Evolutionary conservation across 2,113 vertebrate species (phyloP).

Genomic region (Misgurnus mizolepis): DNA sequence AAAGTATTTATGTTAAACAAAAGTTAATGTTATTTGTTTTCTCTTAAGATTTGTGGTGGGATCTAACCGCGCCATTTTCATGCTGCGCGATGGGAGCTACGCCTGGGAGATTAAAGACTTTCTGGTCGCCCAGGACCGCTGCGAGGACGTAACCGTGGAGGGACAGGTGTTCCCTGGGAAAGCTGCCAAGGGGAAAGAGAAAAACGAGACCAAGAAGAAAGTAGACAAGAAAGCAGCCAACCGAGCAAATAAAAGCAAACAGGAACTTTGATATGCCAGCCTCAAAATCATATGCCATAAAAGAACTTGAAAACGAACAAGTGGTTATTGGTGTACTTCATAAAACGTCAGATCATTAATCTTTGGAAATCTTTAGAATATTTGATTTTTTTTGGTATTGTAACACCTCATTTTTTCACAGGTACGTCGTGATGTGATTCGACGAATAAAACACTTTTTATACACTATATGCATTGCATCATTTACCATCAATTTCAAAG

Average conservation of each 20-base stretch:
- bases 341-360: not conserved
- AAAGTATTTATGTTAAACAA: too few species aligned
- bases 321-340: not conserved
- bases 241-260: slow-evolving; percentile 69
- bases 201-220: slow-evolving; percentile 79
- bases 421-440: not conserved
- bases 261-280: slow-evolving; percentile 80
- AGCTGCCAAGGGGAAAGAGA: slow-evolving; percentile 70
- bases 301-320: not conserved
- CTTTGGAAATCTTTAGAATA: not conserved
- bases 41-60: slow-evolving; percentile 92
- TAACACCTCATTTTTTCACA: slow-evolving; percentile 16
- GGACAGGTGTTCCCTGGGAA: slow-evolving; percentile 94
- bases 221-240: slow-evolving; percentile 79
- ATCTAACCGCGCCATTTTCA: slow-evolving; percentile 94
- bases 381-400: not conserved
- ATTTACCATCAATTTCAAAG: not conserved
- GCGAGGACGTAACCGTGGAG: slow-evolving; percentile 91
- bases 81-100: slow-evolving; percentile 90
- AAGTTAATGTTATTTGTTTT: too few species aligned
- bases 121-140: slow-evolving; percentile 86
- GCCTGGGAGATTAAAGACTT: slow-evolving; percentile 99
- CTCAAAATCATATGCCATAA: not conserved
- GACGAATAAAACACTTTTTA: slow-evolving; percentile 44
- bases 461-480: not conserved